Conservation (phyloP, 2,888 invertebrate species). For the Oeneis ivallda region DNA sequence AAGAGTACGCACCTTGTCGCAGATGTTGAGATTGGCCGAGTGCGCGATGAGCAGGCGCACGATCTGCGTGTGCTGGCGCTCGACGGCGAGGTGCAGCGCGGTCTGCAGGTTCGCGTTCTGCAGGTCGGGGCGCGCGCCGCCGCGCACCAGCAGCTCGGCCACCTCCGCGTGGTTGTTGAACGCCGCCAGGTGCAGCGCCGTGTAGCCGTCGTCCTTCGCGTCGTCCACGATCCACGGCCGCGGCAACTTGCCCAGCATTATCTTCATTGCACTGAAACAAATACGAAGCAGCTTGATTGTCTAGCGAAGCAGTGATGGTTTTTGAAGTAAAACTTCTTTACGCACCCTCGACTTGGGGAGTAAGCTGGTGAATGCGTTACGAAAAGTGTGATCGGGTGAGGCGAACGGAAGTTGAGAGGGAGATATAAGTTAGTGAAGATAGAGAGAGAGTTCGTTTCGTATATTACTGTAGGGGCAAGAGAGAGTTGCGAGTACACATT, state of each 20-base stretch:
- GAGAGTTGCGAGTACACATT: no score
- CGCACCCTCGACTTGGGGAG: no score
- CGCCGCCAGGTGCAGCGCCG: slow-evolving; percentile 96
- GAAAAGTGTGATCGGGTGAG: no score
- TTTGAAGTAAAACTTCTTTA: no score
- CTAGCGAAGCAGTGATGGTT: no score
- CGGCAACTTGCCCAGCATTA: slow-evolving; percentile 94
- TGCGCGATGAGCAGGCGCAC: slow-evolving; percentile 95
- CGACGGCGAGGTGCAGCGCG: slow-evolving; percentile 96
- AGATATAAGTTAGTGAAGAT: no score
- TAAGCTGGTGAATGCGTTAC: no score
- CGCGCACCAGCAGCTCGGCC: slow-evolving; percentile 93
- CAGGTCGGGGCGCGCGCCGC: slow-evolving; percentile 95
- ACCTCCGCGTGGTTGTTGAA: slow-evolving; percentile 98
- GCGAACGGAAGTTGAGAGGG: no score
- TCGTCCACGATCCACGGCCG: slow-evolving; percentile 99
- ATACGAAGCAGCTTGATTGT: no score
- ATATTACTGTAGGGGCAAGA: no score
- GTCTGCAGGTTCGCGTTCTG: slow-evolving; percentile 98
- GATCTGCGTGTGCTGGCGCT: slow-evolving; percentile 98
- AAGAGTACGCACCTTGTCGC: slow-evolving; percentile 88
- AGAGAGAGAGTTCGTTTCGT: no score
- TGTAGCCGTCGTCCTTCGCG: slow-evolving; percentile 99
- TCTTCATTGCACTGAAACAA: slow-evolving; percentile 94
- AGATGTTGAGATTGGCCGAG: slow-evolving; percentile 96